Evolutionary conservation across 2,113 vertebrate species (phyloP).

Genomic region (Leucoraja erinaceus): DNA sequence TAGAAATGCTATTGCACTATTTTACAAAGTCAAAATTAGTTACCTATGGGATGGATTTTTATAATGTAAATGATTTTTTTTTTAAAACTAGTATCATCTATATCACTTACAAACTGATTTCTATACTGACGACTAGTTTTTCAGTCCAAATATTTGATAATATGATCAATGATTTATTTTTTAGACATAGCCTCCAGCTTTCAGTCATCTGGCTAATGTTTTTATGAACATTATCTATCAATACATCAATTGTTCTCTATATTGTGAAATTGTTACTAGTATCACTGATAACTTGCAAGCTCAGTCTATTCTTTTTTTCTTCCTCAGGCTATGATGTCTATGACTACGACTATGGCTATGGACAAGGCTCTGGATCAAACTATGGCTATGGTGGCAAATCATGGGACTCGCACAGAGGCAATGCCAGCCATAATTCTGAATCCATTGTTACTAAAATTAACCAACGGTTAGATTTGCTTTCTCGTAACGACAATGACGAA

Average conservation of each 20-base stretch:
- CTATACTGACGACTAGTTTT: background rate
- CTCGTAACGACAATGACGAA: constrained; percentile 49
- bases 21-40: background rate
- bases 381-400: constrained; percentile 57
- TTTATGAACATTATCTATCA: background rate
- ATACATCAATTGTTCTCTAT: background rate
- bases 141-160: background rate
- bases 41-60: background rate
- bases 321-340: constrained; percentile 59
- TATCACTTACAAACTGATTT: background rate
- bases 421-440: constrained; percentile 61
- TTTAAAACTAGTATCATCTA: no score
- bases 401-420: constrained; percentile 52
- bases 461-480: constrained; percentile 76
- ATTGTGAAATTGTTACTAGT: background rate
- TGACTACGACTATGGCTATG: constrained; percentile 55
- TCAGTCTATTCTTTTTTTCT: background rate
- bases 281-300: background rate
- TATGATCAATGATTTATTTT: background rate
- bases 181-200: background rate
- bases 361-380: constrained; percentile 52
- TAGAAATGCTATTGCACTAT: background rate
- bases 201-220: background rate
- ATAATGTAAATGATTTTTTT: background rate
- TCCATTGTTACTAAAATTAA: constrained; percentile 78